A percentile compares a stretch with the other conserved stretches of the same genome.
These are phyloP conservation scores for Polymixis lichenea DNA, from an alignment of 2,888 invertebrate genomes.

Conservation along the genomic window DNA sequence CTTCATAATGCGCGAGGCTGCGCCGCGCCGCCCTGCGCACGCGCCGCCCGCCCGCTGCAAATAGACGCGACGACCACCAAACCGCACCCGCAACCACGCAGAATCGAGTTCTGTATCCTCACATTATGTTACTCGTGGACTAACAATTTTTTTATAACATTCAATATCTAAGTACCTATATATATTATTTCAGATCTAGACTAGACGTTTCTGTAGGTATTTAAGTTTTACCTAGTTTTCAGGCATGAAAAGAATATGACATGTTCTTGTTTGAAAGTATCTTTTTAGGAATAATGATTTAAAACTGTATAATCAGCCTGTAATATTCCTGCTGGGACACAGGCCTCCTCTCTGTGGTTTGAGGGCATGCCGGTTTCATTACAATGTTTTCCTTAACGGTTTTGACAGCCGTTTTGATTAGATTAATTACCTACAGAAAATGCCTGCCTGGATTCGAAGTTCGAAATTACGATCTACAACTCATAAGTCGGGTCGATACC, in stretches of 20 bases:
- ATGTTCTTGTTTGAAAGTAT: background rate
- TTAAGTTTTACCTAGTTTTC: background rate
- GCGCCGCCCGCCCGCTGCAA: slow-evolving; percentile 77
- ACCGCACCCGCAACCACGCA: slow-evolving; percentile 30
- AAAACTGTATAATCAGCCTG: no score
- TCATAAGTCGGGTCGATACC: no score
- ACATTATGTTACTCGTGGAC: slow-evolving; percentile 28
- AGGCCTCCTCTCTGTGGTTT: no score
- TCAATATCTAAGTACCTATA: background rate
- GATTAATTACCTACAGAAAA: no score
- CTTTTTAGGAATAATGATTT: background rate
- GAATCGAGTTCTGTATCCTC: slow-evolving; percentile 11
- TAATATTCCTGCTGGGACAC: no score
- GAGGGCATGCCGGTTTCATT: no score
- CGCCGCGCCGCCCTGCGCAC: slow-evolving; percentile 75
- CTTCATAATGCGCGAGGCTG: slow-evolving; percentile 75
- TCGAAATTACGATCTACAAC: no score
- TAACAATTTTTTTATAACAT: background rate
- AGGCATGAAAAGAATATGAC: background rate
- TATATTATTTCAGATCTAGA: slow-evolving; percentile 1
- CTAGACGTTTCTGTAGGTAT: background rate
- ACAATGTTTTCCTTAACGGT: no score
- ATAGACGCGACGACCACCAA: slow-evolving; percentile 70
- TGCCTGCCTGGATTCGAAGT: no score
- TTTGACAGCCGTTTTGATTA: no score